phyloP scores from a whole-genome alignment of 30 jellyfish, hydroid and myxozoan genomes.

The Catostylus mosaicus region DNA sequence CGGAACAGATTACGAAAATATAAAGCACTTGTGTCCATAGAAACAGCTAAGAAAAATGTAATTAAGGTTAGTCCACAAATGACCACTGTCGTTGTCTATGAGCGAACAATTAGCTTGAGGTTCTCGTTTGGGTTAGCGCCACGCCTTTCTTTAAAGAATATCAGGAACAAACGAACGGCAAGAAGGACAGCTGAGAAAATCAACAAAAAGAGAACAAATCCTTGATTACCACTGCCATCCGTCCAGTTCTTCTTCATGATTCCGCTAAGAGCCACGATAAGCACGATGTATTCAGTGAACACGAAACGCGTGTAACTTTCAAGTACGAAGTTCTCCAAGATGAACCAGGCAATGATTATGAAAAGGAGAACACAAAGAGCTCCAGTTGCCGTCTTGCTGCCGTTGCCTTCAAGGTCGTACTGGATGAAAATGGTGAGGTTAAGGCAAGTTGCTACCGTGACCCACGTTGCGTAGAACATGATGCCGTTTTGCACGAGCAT shows the following conservation, averaged over 20 bases:
- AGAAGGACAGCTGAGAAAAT: conserved; percentile 25
- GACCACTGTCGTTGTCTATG: too few relatives aligned
- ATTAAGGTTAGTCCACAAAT: too few relatives aligned
- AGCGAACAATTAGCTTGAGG: background rate
- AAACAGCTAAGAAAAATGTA: background rate
- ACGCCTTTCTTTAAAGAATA: conserved; percentile 34
- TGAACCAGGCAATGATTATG: conserved; percentile 69
- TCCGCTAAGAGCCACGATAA: conserved; percentile 73
- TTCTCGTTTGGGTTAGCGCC: conserved; percentile 3
- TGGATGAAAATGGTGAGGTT: conserved; percentile 56
- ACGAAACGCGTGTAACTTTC: conserved; percentile 54
- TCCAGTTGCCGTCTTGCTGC: conserved; percentile 45
- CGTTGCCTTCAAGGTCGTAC: conserved; percentile 32
- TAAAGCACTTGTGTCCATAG: background rate
- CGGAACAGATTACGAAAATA: too few relatives aligned
- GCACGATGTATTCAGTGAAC: conserved; percentile 67
- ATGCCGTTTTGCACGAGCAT: conserved; percentile 71
- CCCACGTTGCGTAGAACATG: conserved; percentile 75
- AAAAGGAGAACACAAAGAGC: conserved; percentile 45
- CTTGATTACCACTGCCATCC: conserved; percentile 64
- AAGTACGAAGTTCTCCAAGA: conserved; percentile 68
- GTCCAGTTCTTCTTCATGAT: conserved; percentile 61
- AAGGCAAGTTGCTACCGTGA: conserved; percentile 68
- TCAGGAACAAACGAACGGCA: conserved; percentile 12
- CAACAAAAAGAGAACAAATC: conserved; percentile 32